Conservation (phyloP, 2,888 invertebrate species). For the Andrena chrysosceles region DNA sequence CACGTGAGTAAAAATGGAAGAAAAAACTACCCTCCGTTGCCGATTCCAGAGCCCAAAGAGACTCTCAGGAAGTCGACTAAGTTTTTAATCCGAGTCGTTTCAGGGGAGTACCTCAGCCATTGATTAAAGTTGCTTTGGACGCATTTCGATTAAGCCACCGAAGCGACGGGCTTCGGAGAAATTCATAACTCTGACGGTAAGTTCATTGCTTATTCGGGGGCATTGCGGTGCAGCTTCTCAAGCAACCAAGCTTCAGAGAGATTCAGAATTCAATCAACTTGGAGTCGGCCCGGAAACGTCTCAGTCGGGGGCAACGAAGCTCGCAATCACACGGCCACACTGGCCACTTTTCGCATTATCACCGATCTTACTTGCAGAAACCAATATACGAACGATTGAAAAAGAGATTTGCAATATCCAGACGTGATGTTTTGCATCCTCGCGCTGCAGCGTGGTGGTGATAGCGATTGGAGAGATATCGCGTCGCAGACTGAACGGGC, state of each 20-base stretch:
- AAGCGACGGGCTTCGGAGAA: background rate
- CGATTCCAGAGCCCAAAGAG: background rate
- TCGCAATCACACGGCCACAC: background rate
- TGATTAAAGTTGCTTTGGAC: background rate
- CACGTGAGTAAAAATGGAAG: background rate
- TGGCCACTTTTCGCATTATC: background rate
- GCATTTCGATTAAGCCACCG: background rate
- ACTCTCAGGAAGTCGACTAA: background rate
- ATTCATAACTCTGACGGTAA: constrained; percentile 16
- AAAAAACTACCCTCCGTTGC: background rate
- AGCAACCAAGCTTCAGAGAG: background rate
- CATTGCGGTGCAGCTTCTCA: background rate
- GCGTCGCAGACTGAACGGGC: background rate
- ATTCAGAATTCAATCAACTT: background rate
- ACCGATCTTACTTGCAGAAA: background rate
- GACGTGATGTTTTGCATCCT: too few relatives aligned
- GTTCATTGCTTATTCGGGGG: background rate
- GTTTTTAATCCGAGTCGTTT: background rate
- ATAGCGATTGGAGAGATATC: background rate
- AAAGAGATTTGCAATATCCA: too few relatives aligned
- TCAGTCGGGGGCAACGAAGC: background rate
- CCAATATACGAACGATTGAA: too few relatives aligned
- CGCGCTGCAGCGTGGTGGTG: too few relatives aligned
- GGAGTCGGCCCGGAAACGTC: background rate
- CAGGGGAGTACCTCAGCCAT: background rate